phyloP scores from a whole-genome alignment of 2,113 vertebrate species.

The Psophia crepitans region DNA sequence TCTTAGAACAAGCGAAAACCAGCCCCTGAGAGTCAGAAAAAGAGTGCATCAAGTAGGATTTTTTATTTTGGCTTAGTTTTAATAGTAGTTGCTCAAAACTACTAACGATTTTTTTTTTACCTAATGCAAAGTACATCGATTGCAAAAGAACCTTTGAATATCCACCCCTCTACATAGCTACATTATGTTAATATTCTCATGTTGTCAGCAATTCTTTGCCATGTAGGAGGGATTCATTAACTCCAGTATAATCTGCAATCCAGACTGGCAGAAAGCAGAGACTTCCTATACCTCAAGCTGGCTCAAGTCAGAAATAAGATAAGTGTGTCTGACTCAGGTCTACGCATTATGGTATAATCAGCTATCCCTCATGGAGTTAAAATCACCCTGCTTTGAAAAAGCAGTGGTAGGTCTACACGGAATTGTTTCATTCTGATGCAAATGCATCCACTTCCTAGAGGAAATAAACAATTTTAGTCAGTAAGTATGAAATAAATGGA shows the following conservation, averaged over 20 bases:
- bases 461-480: conserved; percentile 36
- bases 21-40: background rate
- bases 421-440: conserved; percentile 18
- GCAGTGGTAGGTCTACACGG: conserved; percentile 16
- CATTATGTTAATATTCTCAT: conserved; percentile 7
- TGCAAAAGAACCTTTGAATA: background rate
- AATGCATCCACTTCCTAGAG: conserved; percentile 7
- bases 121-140: background rate
- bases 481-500: background rate
- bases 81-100: background rate
- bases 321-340: background rate
- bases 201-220: conserved; percentile 15
- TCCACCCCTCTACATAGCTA: background rate
- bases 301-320: background rate
- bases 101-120: background rate
- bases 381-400: conserved; percentile 32
- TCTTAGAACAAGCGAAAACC: background rate
- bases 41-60: background rate
- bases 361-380: background rate
- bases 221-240: conserved; percentile 46
- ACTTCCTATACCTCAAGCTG: background rate
- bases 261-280: conserved; percentile 12
- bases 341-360: conserved; percentile 7
- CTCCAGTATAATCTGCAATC: conserved; percentile 22
- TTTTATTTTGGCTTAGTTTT: conserved; percentile 4